Evolutionary conservation across 2,797 vertebrate genomes (phyloP).

Genomic region (Hoplostethus mediterraneus): DNA sequence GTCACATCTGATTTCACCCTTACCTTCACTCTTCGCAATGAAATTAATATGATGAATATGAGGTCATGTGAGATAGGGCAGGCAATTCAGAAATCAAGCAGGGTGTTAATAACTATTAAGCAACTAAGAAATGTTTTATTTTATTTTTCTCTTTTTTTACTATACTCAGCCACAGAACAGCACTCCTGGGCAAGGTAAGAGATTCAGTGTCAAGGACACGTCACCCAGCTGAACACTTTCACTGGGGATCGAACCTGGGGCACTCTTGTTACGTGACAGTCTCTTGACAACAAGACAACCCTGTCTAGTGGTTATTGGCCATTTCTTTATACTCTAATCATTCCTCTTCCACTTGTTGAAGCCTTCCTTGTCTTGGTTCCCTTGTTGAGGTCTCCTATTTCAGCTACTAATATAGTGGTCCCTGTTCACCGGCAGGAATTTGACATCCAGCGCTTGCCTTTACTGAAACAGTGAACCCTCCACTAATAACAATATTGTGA

Average conservation of each 20-base stretch:
- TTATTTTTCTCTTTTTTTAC: conserved; percentile 3
- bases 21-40: no score
- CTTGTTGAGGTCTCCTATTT: conserved; percentile 33
- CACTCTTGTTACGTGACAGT: background rate
- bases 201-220: background rate
- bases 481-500: conserved; percentile 52
- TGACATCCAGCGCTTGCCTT: conserved; percentile 10
- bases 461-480: conserved; percentile 24
- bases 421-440: background rate
- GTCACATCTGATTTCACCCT: no score
- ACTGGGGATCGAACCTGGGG: background rate
- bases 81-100: background rate
- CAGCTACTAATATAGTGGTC: conserved; percentile 34
- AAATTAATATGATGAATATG: no score
- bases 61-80: no score
- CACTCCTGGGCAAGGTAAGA: background rate
- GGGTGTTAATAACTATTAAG: no score
- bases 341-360: no score
- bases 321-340: no score
- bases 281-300: background rate
- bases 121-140: background rate
- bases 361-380: background rate
- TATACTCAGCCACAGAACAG: conserved; percentile 7
- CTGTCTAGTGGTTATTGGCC: no score
- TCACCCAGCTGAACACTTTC: background rate